phyloP scores from a whole-genome alignment of 2,888 invertebrate species.

The Gymnoscelis rufifasciata region DNA sequence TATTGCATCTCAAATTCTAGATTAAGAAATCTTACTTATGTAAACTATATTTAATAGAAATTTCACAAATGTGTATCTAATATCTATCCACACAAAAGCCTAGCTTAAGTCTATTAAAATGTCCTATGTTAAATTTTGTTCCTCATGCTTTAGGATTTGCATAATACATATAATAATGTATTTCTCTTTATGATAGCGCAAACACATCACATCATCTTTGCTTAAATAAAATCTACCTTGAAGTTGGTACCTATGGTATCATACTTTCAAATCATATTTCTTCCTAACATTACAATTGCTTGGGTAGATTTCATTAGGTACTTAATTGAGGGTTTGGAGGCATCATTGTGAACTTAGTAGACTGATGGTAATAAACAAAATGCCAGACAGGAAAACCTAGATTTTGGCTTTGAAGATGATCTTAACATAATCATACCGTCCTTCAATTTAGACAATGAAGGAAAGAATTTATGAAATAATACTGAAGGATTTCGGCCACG shows the following conservation, averaged over 20 bases:
- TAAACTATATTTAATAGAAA: conserved; percentile 3
- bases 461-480: conserved; percentile 39
- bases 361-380: conserved; percentile 42
- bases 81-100: background rate
- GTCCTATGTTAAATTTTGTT: no score
- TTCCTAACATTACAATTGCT: no score
- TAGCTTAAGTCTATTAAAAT: background rate
- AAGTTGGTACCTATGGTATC: no score
- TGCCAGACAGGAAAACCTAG: conserved; percentile 32
- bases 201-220: no score
- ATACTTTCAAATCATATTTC: no score
- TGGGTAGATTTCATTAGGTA: background rate
- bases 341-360: conserved; percentile 23
- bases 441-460: conserved; percentile 50
- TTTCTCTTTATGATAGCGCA: no score
- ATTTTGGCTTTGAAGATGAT: conserved; percentile 43
- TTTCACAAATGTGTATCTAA: background rate
- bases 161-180: background rate
- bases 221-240: no score
- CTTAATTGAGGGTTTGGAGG: background rate
- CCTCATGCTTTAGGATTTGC: background rate
- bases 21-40: conserved; percentile 15
- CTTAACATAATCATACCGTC: conserved; percentile 57
- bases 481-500: conserved; percentile 39
- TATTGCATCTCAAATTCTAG: conserved; percentile 61